Base-by-base conservation (phyloP, 2,797 vertebrate species). In the Gymnocypris eckloni region DNA sequence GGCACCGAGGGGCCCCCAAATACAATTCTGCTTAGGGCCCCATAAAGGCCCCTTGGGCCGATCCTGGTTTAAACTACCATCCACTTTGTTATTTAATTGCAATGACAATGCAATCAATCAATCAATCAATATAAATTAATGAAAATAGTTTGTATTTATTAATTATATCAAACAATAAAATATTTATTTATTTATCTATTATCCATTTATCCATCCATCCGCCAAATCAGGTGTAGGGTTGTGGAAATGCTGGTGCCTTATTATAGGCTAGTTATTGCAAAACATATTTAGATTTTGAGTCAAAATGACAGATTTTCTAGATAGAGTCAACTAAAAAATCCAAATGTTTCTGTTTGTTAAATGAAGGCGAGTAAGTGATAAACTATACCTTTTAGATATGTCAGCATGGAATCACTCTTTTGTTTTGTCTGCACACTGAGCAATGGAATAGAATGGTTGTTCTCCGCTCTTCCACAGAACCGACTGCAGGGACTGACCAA, bases 401-500 rank as follows among this genome's bases (percentile, higher is more conserved):
- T 61, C 22, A 61, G 39, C 61, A 50, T 67, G 61, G 43, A 80
- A 67, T 48, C 43, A 33, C 69, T 54, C 22, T 9, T 56, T 43
- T 59, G 37, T 72, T 45, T 59, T 20, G 18, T 43, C 37, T 48
- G n/a, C n/a, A 61, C 54, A 16, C 39, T 39, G 52, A 52, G 69
- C n/a, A 11, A 39, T 59, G 11, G 2, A 18, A 69, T 15, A 28
- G 16, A 48, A 45, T n/a, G 18, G 69, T 71, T 50, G 54, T 79
- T 33, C 33, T 66, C 9, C 15, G 4, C 28, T 76, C 54, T 71
- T 79, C 64, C 48, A 67, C 66, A 64, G 70, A 85, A 86, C 80
- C 82, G 70, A 79, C 50, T 71, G 59, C 64, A 84, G 71, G 39
- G 84, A 71, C 81, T 69, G 69, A 61, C 86, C 88, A 86, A 86